A percentile compares a stretch with the other conserved stretches of the same genome.
Conservation (phyloP, 2,888 invertebrate species). For the Spatulosminthurus flaviceps region DNA sequence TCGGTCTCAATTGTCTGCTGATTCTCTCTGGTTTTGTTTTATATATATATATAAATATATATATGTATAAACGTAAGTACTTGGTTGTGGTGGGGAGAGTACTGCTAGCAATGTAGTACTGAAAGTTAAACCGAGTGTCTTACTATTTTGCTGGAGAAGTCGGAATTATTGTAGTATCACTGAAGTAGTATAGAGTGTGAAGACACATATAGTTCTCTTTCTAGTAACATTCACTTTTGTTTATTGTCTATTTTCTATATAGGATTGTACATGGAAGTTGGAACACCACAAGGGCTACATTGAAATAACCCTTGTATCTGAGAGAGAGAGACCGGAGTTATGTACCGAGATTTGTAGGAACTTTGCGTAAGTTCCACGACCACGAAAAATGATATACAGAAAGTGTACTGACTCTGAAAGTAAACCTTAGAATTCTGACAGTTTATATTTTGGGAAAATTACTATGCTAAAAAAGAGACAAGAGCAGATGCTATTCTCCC, state of each 20-base stretch:
- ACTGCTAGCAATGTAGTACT: no score
- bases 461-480: slow-evolving; percentile 16
- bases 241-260: background rate
- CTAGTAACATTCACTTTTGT: background rate
- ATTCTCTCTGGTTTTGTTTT: background rate
- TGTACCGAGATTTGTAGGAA: no score
- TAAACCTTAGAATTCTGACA: no score
- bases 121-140: background rate
- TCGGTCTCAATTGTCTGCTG: background rate
- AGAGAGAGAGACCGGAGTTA: no score
- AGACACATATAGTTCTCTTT: background rate
- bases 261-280: background rate
- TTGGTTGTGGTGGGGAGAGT: no score
- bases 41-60: no score
- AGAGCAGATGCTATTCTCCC: slow-evolving; percentile 26
- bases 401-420: no score
- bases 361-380: no score
- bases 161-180: background rate
- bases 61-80: no score
- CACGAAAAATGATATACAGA: no score
- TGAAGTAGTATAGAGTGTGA: background rate
- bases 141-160: background rate
- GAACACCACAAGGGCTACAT: no score
- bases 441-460: slow-evolving; percentile 20
- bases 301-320: background rate